Conservation (phyloP, 2,888 invertebrate species). For the Ichneumoninae sp. region DNA sequence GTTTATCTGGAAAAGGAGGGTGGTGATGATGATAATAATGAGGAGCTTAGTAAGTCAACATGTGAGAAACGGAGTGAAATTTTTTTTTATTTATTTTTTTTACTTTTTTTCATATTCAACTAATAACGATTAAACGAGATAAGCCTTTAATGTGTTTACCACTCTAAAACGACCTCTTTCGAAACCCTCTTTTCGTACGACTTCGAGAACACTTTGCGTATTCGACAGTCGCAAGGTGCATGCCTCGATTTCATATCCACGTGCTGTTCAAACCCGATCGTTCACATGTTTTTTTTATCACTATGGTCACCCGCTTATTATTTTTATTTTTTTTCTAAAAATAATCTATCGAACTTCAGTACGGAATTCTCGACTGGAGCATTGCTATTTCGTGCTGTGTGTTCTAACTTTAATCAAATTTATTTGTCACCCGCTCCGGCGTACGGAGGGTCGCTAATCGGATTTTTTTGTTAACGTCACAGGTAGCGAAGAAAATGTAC, state of each 20-base stretch:
- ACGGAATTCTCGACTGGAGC: slow-evolving; percentile 17
- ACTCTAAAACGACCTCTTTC: slow-evolving; percentile 6
- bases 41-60: slow-evolving; percentile 81
- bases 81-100: slow-evolving; percentile 4
- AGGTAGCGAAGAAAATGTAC: slow-evolving; percentile 95
- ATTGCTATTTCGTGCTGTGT: slow-evolving; percentile 43
- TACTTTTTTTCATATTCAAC: slow-evolving; percentile 34
- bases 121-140: slow-evolving; percentile 40
- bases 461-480: slow-evolving; percentile 81
- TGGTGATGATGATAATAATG: slow-evolving; percentile 86
- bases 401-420: slow-evolving; percentile 42
- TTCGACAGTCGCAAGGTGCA: slow-evolving; percentile 74
- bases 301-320: slow-evolving; percentile 8
- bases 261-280: slow-evolving; percentile 56
- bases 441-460: background rate
- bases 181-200: slow-evolving; percentile 5
- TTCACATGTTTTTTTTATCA: slow-evolving; percentile 57
- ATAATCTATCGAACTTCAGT: slow-evolving; percentile 31
- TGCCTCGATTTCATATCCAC: slow-evolving; percentile 74
- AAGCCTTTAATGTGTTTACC: slow-evolving; percentile 49
- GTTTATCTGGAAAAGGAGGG: slow-evolving; percentile 96
- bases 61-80: slow-evolving; percentile 69
- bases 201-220: slow-evolving; percentile 69
- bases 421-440: slow-evolving; percentile 55
- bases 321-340: slow-evolving; percentile 19